A percentile compares a stretch with the other conserved stretches of the same genome.
phyloP scores from a whole-genome alignment of 2,888 invertebrate genomes.

The Rhagonycha lutea region DNA sequence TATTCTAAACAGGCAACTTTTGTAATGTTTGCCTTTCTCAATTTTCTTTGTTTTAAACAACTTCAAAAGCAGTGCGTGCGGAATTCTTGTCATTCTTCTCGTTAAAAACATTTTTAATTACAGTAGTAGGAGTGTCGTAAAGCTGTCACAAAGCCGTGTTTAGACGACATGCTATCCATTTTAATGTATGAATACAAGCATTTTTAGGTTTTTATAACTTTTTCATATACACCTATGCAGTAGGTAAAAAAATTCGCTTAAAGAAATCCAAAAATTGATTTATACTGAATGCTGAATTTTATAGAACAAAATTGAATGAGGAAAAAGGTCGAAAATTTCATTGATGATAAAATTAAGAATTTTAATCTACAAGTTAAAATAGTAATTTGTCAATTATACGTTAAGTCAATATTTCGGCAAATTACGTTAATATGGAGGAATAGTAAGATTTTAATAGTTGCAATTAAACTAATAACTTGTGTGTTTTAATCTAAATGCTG shows the following conservation, averaged over 20 bases:
- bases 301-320: background rate
- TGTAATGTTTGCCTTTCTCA: conserved; percentile 25
- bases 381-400: too few relatives aligned
- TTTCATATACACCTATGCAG: background rate
- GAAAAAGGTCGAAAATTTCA: too few relatives aligned
- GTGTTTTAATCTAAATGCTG: too few relatives aligned
- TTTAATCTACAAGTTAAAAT: too few relatives aligned
- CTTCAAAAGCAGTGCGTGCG: conserved; percentile 32
- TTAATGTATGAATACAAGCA: conserved; percentile 28
- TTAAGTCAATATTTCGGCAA: too few relatives aligned
- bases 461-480: too few relatives aligned
- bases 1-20: conserved; percentile 26
- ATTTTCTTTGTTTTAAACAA: conserved; percentile 30
- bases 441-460: too few relatives aligned
- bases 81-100: conserved; percentile 31
- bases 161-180: conserved; percentile 31
- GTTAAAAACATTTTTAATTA: conserved; percentile 32
- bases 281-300: background rate
- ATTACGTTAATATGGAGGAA: too few relatives aligned
- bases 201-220: conserved; percentile 23
- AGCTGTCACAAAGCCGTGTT: conserved; percentile 31
- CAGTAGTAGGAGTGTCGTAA: conserved; percentile 31
- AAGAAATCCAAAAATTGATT: background rate
- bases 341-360: too few relatives aligned
- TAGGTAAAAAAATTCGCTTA: background rate